Evolutionary conservation across 2,113 vertebrate genomes (phyloP), one percentile per base, ranked within the genome.

Genomic region (Equus przewalskii): DNA sequence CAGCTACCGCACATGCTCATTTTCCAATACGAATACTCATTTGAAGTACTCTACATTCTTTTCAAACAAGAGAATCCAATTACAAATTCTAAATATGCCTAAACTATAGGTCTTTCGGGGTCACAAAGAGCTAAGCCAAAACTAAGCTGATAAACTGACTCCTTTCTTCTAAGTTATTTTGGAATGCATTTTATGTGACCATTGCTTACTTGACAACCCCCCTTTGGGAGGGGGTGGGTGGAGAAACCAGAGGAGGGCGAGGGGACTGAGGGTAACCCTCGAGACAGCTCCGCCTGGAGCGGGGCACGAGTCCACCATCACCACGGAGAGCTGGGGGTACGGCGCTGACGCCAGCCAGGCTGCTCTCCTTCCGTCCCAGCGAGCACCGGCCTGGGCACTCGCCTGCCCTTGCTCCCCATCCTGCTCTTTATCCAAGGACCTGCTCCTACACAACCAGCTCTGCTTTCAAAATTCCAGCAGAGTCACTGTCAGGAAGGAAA

Each of bases 1-100:
- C 13, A 54, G 15, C 51, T 54, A 54, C 51, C 15, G 51, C 51
- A 54, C 1, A n/a, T 7, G 16, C 41, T 79, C 41, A 65, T 58
- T 83, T 76, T 75, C 65, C 70, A 70, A 19, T 5, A 44, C 0
- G 1, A 28, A 28, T 33, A 65, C 33, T 81, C 54, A 65, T n/a
- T 46, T 51, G 18, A 54, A 72, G 70, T 73, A 49, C 15, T 85
- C 62, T 19, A 21, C 46, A 24, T 78, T 54, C 76, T 91, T 41
- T 89, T 92, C 78, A 92, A 70, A 85, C 9, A 21, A 70, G 85
- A 83, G 84, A 90, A 41, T 82, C 28, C 69, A 67, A 87, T 84
- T 19, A 90, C 46, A 82, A 82, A 78, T 28, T 58, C 89, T 54
- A 60, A 70, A 60, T 30, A 46, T 78, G 67, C 84, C 44, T 44